A percentile compares a stretch with the other conserved stretches of the same genome.
These are phyloP conservation scores for Agonum fuliginosum DNA, from an alignment of 2,888 invertebrate species.

Conservation along the genomic window DNA sequence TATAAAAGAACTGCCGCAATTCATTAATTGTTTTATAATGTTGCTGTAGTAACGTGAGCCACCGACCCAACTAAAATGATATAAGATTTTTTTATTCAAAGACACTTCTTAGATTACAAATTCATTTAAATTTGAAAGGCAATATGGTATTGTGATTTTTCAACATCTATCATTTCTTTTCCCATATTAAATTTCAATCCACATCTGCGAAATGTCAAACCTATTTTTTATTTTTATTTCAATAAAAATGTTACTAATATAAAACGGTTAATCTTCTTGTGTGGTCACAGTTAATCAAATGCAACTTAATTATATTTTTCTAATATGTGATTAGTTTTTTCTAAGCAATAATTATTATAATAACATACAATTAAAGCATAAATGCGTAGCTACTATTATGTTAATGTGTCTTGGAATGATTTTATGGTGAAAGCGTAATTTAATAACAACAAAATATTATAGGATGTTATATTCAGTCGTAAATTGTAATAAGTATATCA, in stretches of 20 bases:
- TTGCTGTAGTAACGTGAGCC: too few species aligned
- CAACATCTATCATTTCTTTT: too few species aligned
- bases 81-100: not conserved
- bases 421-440: not conserved
- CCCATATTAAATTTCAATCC: not conserved
- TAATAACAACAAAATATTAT: not conserved
- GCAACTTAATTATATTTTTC: constrained; percentile 36
- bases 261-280: not conserved
- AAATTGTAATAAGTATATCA: too few species aligned
- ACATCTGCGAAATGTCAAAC: constrained; percentile 27
- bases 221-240: too few species aligned
- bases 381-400: constrained; percentile 24
- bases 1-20: too few species aligned
- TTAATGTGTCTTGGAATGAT: not conserved
- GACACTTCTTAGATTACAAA: not conserved
- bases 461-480: too few species aligned
- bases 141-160: constrained; percentile 9
- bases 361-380: constrained; percentile 32
- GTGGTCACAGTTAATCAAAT: constrained; percentile 26
- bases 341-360: constrained; percentile 25
- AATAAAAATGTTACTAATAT: not conserved
- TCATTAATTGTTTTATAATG: too few species aligned
- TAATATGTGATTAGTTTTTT: constrained; percentile 27
- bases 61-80: too few species aligned
- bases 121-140: constrained; percentile 11